Evolutionary conservation across 2,113 vertebrate species (phyloP).

Genomic region (Scartelaos histophorus): DNA sequence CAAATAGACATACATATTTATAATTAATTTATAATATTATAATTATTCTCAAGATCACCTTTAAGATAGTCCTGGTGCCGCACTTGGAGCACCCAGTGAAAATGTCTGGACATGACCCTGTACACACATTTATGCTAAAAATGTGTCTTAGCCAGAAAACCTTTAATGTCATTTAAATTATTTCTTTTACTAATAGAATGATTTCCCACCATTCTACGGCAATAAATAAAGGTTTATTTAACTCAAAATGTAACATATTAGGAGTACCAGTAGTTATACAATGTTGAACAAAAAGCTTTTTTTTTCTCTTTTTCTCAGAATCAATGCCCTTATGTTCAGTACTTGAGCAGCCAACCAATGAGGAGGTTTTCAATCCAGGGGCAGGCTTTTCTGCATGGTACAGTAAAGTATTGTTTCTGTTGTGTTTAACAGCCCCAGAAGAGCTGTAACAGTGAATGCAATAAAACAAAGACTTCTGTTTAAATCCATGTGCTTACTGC

Average conservation of each 20-base stretch:
- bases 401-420: conserved; percentile 65
- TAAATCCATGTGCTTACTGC: conserved; percentile 54
- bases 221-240: too few relatives aligned
- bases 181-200: too few relatives aligned
- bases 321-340: conserved; percentile 11
- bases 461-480: conserved; percentile 67
- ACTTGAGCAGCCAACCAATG: conserved; percentile 32
- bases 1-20: too few relatives aligned
- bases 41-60: too few relatives aligned
- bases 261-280: neutral
- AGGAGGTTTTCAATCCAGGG: conserved; percentile 12
- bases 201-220: too few relatives aligned
- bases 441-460: conserved; percentile 58
- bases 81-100: too few relatives aligned
- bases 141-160: too few relatives aligned
- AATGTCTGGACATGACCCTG: too few relatives aligned
- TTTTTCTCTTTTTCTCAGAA: neutral
- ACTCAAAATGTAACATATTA: neutral
- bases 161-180: too few relatives aligned
- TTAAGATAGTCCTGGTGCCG: too few relatives aligned
- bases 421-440: conserved; percentile 59
- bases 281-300: neutral
- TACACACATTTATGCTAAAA: too few relatives aligned
- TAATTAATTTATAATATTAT: too few relatives aligned
- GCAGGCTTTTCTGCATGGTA: conserved; percentile 40